Evolutionary conservation across 2,797 vertebrate species (phyloP).

Genomic region (Lateolabrax maculatus): DNA sequence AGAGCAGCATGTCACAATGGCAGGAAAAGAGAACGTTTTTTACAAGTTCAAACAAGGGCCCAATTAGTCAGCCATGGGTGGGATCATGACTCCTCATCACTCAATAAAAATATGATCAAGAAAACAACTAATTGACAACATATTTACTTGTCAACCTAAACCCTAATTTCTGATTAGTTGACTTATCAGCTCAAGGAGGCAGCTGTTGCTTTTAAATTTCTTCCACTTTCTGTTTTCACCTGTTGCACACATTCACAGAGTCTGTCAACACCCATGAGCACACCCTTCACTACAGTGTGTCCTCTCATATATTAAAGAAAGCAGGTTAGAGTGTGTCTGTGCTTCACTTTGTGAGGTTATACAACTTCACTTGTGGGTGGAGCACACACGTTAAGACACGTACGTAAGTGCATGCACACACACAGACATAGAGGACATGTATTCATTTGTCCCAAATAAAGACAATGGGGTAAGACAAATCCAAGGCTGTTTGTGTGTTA

Average conservation of each 20-base stretch:
- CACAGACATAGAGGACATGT: slow-evolving; percentile 21
- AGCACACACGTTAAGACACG: not conserved
- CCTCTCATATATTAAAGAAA: slow-evolving; percentile 1
- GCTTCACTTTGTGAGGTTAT: slow-evolving; percentile 42
- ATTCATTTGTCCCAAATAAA: slow-evolving; percentile 60
- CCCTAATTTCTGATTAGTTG: slow-evolving; percentile 4
- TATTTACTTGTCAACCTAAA: not conserved
- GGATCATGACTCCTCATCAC: not conserved
- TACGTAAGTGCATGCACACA: slow-evolving; percentile 4
- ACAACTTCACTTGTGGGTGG: slow-evolving; percentile 35
- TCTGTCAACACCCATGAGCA: slow-evolving; percentile 29
- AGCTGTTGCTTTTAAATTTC: not conserved
- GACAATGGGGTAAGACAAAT: slow-evolving; percentile 61
- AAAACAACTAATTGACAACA: not conserved
- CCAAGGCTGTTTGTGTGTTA: slow-evolving; percentile 27
- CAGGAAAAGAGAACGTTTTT: not conserved
- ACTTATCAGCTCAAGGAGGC: not conserved
- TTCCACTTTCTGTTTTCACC: slow-evolving; percentile 17
- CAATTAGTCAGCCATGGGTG: not conserved
- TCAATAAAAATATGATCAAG: not conserved
- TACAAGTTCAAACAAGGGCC: not conserved
- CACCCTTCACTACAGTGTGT: slow-evolving; percentile 27
- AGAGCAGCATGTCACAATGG: not conserved
- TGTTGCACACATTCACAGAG: slow-evolving; percentile 28
- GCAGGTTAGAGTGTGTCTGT: slow-evolving; percentile 13